Conservation (phyloP, 2,113 vertebrate genomes). For the Morone saxatilis region DNA sequence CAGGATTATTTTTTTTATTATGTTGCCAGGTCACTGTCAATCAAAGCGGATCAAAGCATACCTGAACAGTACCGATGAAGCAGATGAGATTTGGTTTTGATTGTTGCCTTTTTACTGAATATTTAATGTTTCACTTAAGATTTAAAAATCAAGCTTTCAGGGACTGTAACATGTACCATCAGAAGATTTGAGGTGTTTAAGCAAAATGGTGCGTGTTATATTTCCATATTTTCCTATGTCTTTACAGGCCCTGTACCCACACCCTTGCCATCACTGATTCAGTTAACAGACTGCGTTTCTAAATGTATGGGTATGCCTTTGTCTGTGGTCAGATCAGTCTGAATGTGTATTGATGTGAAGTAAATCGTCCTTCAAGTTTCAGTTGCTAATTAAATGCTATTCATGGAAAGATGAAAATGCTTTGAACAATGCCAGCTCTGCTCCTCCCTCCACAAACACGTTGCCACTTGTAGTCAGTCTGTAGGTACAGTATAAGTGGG, state of each 20-base stretch:
- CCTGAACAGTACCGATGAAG: background rate
- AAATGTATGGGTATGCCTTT: conserved; percentile 14
- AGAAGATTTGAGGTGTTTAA: background rate
- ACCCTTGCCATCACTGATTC: conserved; percentile 33
- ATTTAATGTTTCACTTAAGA: background rate
- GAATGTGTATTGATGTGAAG: background rate
- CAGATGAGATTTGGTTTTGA: too few species aligned
- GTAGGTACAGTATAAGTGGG: conserved; percentile 24
- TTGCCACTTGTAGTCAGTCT: conserved; percentile 34
- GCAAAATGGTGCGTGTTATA: conserved; percentile 43
- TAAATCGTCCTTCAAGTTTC: conserved; percentile 22
- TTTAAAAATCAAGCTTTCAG: background rate
- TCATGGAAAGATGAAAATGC: conserved; percentile 21
- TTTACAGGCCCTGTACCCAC: conserved; percentile 24
- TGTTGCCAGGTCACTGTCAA: background rate
- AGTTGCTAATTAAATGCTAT: conserved; percentile 52
- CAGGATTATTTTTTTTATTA: background rate
- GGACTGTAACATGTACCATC: background rate
- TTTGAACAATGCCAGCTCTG: conserved; percentile 37
- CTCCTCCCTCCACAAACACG: conserved; percentile 54
- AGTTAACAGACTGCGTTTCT: conserved; percentile 54
- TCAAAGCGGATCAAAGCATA: background rate
- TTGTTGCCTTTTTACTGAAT: background rate
- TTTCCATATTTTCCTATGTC: conserved; percentile 33
- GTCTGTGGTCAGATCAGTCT: conserved; percentile 22